These are phyloP conservation scores for Cyphomyrmex costatus DNA, from an alignment of 1,140 invertebrate genomes.

Conservation along the genomic window DNA sequence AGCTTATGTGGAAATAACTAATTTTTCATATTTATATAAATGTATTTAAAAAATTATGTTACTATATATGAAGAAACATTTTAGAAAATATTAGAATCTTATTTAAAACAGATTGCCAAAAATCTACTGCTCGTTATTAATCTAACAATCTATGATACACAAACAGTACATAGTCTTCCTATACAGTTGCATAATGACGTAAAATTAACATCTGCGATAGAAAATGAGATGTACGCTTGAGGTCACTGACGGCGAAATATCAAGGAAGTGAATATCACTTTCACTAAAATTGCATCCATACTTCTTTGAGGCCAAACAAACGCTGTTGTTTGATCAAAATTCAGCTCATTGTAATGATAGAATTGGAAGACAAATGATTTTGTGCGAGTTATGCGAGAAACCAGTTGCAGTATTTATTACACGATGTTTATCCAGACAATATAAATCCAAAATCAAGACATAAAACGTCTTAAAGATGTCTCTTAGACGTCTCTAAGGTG, in stretches of 20 bases:
- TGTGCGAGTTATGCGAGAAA: not conserved
- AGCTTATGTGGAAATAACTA: not conserved
- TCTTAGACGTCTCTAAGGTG: too few species aligned
- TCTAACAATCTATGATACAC: not conserved
- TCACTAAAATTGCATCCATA: conserved; percentile 72
- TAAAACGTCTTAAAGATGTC: too few species aligned
- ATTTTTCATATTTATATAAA: not conserved
- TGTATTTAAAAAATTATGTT: not conserved
- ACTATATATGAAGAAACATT: not conserved
- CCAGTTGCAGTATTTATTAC: conserved; percentile 28
- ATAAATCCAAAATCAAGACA: too few species aligned
- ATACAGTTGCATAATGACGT: conserved; percentile 72
- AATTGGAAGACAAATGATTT: not conserved
- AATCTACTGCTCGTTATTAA: not conserved
- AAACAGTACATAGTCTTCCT: conserved; percentile 65
- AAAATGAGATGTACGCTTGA: conserved; percentile 45
- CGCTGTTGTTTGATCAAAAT: conserved; percentile 46
- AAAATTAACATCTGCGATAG: not conserved
- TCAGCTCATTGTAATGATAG: conserved; percentile 3
- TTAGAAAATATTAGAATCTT: not conserved
- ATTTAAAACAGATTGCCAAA: conserved; percentile 2
- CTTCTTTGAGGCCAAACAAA: conserved; percentile 5
- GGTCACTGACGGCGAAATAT: conserved; percentile 62
- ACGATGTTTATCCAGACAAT: not conserved
- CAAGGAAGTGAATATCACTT: conserved; percentile 79